Evolutionary conservation across 2,113 vertebrate species (phyloP).

Genomic region (Oncorhynchus keta): DNA sequence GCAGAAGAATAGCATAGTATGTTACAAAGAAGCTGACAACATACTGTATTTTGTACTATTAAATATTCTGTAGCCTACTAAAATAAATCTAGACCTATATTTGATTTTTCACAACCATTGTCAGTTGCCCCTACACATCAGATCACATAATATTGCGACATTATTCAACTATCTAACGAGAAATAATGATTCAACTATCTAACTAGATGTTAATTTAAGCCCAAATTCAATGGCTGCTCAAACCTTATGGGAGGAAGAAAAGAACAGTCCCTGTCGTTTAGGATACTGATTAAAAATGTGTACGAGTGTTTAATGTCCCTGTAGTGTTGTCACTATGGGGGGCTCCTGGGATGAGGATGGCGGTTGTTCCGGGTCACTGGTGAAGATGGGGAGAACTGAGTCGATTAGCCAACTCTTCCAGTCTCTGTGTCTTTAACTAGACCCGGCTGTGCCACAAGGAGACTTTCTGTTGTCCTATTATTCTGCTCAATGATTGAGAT

Average conservation of each 20-base stretch:
- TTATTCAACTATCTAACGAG: conserved; percentile 48
- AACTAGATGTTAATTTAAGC: conserved; percentile 58
- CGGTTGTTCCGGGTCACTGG: conserved; percentile 74
- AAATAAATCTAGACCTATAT: conserved; percentile 40
- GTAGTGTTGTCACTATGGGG: conserved; percentile 69
- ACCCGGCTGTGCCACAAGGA: conserved; percentile 52
- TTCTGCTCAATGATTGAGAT: conserved; percentile 79
- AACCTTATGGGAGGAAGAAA: conserved; percentile 60
- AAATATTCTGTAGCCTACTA: conserved; percentile 31
- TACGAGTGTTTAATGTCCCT: conserved; percentile 73
- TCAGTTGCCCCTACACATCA: conserved; percentile 33
- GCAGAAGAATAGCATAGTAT: conserved; percentile 27
- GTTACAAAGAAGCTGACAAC: conserved; percentile 11
- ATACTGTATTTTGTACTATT: conserved; percentile 14
- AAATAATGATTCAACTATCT: conserved; percentile 42
- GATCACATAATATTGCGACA: conserved; percentile 44
- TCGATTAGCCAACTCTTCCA: conserved; percentile 71
- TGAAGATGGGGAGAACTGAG: conserved; percentile 62
- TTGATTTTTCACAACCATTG: conserved; percentile 43
- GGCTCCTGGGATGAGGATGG: conserved; percentile 58
- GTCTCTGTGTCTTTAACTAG: conserved; percentile 35
- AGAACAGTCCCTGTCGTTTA: conserved; percentile 68
- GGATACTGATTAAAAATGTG: conserved; percentile 72
- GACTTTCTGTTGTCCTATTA: conserved; percentile 77
- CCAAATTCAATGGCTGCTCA: conserved; percentile 64